These are phyloP conservation scores for Cecidostiba fungosa DNA, from an alignment of 2,888 invertebrate species.

Conservation along the genomic window DNA sequence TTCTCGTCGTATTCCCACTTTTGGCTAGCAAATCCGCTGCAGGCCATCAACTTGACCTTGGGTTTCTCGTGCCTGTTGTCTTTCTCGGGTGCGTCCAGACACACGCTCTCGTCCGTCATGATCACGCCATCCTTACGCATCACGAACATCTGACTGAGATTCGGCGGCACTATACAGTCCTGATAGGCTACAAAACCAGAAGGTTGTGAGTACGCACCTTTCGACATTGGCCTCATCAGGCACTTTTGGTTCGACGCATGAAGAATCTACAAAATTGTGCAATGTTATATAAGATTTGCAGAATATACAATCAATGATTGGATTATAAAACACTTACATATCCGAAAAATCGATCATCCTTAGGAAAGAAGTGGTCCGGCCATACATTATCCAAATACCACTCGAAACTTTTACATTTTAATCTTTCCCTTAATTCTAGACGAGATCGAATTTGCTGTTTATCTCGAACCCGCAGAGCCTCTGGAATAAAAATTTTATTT, in stretches of 20 bases:
- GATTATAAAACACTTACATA: slow-evolving; percentile 81
- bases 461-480: slow-evolving; percentile 83
- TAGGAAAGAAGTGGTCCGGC: slow-evolving; percentile 98
- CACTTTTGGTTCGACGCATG: slow-evolving; percentile 83
- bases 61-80: slow-evolving; percentile 82
- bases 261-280: slow-evolving; percentile 79
- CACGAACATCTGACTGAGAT: slow-evolving; percentile 87
- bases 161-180: slow-evolving; percentile 83
- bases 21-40: slow-evolving; percentile 86
- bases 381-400: slow-evolving; percentile 98
- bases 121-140: slow-evolving; percentile 86
- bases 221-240: slow-evolving; percentile 84
- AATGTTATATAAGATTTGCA: background rate
- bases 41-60: slow-evolving; percentile 87
- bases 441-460: slow-evolving; percentile 85
- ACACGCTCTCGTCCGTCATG: slow-evolving; percentile 94
- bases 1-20: slow-evolving; percentile 85
- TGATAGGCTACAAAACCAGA: slow-evolving; percentile 87
- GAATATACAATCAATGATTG: background rate
- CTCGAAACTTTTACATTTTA: slow-evolving; percentile 92
- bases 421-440: slow-evolving; percentile 85
- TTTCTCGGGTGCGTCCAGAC: slow-evolving; percentile 87
- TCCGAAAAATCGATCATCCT: slow-evolving; percentile 93
- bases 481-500: slow-evolving; percentile 67
- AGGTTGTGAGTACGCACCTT: slow-evolving; percentile 84